Percentiles rank a stretch among this genome's conserved stretches.
Evolutionary conservation across 2,113 vertebrate species (phyloP).

Genomic region (Egretta garzetta): DNA sequence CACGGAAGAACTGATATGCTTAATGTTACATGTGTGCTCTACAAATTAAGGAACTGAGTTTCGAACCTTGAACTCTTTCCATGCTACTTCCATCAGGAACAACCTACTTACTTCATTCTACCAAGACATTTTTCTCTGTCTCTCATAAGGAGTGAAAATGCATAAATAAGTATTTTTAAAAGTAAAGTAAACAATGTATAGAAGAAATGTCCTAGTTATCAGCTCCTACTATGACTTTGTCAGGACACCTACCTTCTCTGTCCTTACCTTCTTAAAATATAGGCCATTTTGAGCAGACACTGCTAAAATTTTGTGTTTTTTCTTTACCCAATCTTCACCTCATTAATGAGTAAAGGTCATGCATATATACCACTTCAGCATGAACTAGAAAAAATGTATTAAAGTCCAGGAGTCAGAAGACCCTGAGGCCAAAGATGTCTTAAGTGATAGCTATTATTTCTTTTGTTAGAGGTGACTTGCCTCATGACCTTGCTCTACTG

Average conservation of each 20-base stretch:
- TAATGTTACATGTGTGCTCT: background rate
- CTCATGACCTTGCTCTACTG: background rate
- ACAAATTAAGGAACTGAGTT: fast-evolving
- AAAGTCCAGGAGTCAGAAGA: background rate
- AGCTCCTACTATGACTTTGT: background rate
- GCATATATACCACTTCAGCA: background rate
- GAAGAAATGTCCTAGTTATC: background rate
- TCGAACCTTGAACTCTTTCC: background rate
- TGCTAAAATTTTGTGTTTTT: background rate
- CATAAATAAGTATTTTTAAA: background rate
- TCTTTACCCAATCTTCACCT: background rate
- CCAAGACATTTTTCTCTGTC: background rate
- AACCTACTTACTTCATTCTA: background rate
- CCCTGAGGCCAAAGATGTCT: background rate
- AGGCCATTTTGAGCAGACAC: background rate
- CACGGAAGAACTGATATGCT: fast-evolving
- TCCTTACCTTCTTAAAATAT: background rate
- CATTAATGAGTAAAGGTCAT: background rate
- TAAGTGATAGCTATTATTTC: background rate
- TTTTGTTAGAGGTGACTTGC: background rate
- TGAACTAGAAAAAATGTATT: background rate
- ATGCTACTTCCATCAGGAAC: background rate
- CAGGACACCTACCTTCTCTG: background rate
- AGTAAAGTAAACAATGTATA: background rate
- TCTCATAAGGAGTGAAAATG: background rate